Percentiles rank a stretch among this genome's conserved stretches.
Evolutionary conservation across 2,888 invertebrate species (phyloP).

Genomic region (Volucella bombylans): DNA sequence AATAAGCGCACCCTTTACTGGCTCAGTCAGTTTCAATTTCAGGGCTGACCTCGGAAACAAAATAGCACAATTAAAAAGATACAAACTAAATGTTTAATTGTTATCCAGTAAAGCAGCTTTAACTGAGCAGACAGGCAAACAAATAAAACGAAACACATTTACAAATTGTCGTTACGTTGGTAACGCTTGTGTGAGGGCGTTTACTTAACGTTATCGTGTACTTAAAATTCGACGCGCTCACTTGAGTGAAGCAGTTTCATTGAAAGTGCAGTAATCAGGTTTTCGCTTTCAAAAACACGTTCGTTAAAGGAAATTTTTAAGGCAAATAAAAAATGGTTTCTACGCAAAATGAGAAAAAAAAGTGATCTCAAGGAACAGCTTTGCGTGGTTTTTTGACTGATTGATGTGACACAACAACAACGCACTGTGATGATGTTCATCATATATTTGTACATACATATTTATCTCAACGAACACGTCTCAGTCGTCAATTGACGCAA

Average conservation of each 20-base stretch:
- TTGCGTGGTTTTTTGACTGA: conserved; percentile 65
- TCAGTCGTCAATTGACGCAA: conserved; percentile 26
- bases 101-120: no score
- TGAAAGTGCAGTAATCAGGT: conserved; percentile 56
- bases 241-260: conserved; percentile 8
- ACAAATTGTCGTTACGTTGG: not conserved
- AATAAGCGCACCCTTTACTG: no score
- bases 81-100: no score
- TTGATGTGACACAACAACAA: conserved; percentile 59
- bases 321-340: conserved; percentile 10
- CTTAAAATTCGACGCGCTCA: conserved; percentile 40
- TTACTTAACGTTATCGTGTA: conserved; percentile 23
- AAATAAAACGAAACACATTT: no score
- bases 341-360: conserved; percentile 1
- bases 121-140: no score
- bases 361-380: conserved; percentile 53
- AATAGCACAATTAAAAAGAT: no score
- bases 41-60: no score
- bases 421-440: conserved; percentile 59
- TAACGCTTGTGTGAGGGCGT: conserved; percentile 47
- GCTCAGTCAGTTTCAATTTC: no score
- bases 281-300: conserved; percentile 5
- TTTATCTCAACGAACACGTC: not conserved
- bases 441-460: conserved; percentile 13
- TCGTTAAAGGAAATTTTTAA: conserved; percentile 9